phyloP scores from a whole-genome alignment of 2,888 invertebrate species.

The Beris chalybata region DNA sequence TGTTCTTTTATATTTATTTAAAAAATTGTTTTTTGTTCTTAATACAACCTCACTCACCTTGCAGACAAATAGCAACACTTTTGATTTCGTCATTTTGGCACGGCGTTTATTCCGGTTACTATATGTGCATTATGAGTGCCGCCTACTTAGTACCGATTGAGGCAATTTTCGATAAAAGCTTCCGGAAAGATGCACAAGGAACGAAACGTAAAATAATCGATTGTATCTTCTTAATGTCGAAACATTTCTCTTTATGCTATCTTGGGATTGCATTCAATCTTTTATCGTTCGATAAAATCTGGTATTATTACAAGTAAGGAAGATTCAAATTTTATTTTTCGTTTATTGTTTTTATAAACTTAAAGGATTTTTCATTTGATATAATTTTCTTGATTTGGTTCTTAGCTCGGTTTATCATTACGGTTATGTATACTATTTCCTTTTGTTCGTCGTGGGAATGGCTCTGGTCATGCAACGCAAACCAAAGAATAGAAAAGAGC shows the following conservation, averaged over 20 bases:
- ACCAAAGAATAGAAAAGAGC: too few species aligned
- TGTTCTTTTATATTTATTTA: too few species aligned
- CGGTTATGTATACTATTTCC: constrained; percentile 62
- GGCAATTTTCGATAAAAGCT: constrained; percentile 75
- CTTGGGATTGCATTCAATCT: constrained; percentile 86
- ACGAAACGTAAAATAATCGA: constrained; percentile 63
- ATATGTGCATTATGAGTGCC: constrained; percentile 87
- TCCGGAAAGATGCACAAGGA: constrained; percentile 66
- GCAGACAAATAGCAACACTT: constrained; percentile 74
- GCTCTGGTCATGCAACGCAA: constrained; percentile 8
- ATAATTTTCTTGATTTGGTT: constrained; percentile 54
- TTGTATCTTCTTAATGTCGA: constrained; percentile 75
- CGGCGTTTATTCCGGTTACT: constrained; percentile 91
- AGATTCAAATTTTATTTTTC: constrained; percentile 48
- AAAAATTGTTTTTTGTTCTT: background rate
- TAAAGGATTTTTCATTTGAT: too few species aligned
- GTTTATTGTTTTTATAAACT: background rate
- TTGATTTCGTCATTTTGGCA: constrained; percentile 93
- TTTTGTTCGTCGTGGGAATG: constrained; percentile 43
- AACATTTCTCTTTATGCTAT: constrained; percentile 86
- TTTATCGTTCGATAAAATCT: constrained; percentile 68
- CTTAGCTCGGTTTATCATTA: constrained; percentile 64
- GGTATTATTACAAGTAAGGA: constrained; percentile 66
- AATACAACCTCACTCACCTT: constrained; percentile 1
- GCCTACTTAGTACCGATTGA: constrained; percentile 86